Conservation (phyloP, 2,113 vertebrate genomes). For the Grantiella picta region DNA sequence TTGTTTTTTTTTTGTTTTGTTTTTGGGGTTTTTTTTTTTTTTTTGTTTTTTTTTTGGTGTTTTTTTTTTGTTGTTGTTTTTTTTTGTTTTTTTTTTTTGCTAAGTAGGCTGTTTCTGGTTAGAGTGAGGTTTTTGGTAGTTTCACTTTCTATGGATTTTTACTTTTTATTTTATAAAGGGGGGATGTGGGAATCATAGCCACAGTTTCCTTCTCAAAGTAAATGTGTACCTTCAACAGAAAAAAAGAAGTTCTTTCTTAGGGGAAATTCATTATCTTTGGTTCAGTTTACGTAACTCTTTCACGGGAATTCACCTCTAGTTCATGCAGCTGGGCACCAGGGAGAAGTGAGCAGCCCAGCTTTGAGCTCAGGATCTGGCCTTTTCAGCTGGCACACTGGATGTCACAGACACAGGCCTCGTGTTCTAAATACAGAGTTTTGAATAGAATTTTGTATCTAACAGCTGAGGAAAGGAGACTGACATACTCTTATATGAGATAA, state of each 20-base stretch:
- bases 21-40: too few relatives aligned
- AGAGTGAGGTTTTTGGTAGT: neutral
- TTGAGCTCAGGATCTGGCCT: neutral
- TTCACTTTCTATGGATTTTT: neutral
- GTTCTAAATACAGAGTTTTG: neutral
- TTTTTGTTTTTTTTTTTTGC: neutral
- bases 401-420: neutral
- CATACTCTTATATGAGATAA: neutral
- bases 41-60: too few relatives aligned
- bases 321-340: neutral
- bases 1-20: neutral
- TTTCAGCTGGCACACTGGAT: neutral
- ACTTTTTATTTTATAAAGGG: neutral
- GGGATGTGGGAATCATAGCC: neutral
- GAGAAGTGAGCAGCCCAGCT: neutral
- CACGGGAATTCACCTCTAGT: neutral
- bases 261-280: neutral
- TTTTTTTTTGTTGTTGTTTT: too few relatives aligned
- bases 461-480: neutral
- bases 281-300: slow-evolving; percentile 4
- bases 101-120: neutral
- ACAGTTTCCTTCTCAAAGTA: neutral
- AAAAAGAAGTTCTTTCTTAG: neutral
- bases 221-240: neutral
- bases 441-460: neutral